Evolutionary conservation across 2,888 invertebrate genomes (phyloP).

Genomic region (Sympetrum striolatum): DNA sequence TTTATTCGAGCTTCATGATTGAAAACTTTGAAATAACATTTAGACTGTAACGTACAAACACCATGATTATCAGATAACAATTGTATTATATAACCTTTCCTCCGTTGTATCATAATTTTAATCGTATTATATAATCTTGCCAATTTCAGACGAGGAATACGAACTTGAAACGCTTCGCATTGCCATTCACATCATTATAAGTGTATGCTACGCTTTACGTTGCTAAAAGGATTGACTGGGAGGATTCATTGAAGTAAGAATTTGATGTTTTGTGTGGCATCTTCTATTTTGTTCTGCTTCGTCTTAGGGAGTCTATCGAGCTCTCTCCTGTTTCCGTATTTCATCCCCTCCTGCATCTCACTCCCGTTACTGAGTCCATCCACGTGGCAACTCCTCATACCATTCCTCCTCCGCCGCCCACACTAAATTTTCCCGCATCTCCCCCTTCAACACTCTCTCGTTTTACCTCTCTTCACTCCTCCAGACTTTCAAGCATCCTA

Average conservation of each 20-base stretch:
- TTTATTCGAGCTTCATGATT: too few relatives aligned
- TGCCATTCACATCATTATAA: too few relatives aligned
- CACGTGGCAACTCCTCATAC: slow-evolving; percentile 1
- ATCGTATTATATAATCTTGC: too few relatives aligned
- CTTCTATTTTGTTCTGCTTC: background rate
- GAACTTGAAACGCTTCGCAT: too few relatives aligned
- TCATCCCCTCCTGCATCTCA: background rate
- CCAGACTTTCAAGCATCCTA: background rate
- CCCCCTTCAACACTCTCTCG: background rate
- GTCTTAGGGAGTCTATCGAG: background rate
- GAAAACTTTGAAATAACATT: too few relatives aligned
- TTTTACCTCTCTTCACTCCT: background rate
- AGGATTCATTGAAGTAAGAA: background rate
- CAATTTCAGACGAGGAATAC: too few relatives aligned
- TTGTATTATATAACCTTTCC: too few relatives aligned
- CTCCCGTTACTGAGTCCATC: slow-evolving; percentile 10
- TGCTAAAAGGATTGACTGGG: background rate
- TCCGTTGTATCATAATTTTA: too few relatives aligned
- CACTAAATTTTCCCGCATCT: background rate
- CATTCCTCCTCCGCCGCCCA: background rate
- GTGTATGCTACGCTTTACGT: background rate
- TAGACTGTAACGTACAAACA: too few relatives aligned
- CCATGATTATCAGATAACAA: too few relatives aligned
- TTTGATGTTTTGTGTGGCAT: background rate
- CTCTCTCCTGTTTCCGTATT: background rate